Conservation (phyloP, 2,888 invertebrate genomes). For the Ceriagrion tenellum region DNA sequence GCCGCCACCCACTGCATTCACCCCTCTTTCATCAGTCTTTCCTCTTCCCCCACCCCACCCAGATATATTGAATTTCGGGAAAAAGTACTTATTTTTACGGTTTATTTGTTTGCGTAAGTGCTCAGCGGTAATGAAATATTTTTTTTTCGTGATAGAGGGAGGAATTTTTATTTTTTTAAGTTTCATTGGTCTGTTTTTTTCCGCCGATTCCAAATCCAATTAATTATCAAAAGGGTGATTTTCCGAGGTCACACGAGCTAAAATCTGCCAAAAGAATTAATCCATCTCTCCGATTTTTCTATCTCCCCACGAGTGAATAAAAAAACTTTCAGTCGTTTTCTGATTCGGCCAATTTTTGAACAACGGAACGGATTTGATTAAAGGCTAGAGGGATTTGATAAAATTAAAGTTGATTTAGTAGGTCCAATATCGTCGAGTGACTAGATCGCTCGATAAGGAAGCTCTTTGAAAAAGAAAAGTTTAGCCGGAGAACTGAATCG, state of each 20-base stretch:
- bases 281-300: not conserved
- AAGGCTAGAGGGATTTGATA: not conserved
- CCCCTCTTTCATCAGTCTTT: not conserved
- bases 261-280: not conserved
- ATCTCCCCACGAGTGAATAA: not conserved
- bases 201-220: not conserved
- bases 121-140: conserved; percentile 9
- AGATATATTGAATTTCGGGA: not conserved
- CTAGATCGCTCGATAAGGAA: not conserved
- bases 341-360: not conserved
- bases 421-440: not conserved
- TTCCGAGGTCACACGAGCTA: not conserved
- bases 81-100: not conserved
- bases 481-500: no score
- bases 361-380: not conserved
- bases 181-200: not conserved
- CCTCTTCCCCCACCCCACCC: no score
- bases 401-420: not conserved
- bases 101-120: not conserved
- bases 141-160: not conserved
- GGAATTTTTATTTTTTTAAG: not conserved
- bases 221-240: conserved; percentile 33
- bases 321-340: not conserved
- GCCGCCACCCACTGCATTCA: not conserved
- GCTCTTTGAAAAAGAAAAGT: not conserved